These are phyloP conservation scores for Apamea crenata DNA, from an alignment of 2,888 invertebrate genomes.

Conservation along the genomic window DNA sequence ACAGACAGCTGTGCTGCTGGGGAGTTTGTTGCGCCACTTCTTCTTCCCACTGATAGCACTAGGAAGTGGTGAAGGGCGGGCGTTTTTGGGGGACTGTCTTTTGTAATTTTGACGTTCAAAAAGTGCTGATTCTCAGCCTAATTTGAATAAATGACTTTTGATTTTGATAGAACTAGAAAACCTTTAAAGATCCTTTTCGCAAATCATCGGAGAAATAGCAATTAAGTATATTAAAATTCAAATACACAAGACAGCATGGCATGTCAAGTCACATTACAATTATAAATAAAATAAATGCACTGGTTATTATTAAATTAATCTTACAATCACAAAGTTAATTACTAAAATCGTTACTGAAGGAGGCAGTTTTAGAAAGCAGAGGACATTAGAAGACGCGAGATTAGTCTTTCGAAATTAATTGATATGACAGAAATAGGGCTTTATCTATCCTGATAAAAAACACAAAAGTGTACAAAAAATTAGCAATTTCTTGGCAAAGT, in stretches of 20 bases:
- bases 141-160: no score
- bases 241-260: conserved; percentile 29
- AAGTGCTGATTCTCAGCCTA: no score
- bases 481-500: neutral
- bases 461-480: neutral
- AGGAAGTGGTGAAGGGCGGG: no score
- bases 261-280: conserved; percentile 41
- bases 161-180: no score
- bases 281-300: conserved; percentile 77
- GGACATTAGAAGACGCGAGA: neutral
- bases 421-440: neutral
- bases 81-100: no score
- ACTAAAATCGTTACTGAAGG: conserved; percentile 55
- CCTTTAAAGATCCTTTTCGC: neutral
- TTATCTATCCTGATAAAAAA: neutral
- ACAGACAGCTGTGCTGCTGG: no score
- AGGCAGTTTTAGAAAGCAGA: conserved; percentile 8
- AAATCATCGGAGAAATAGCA: conserved; percentile 18
- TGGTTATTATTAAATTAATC: conserved; percentile 65
- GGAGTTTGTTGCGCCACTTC: no score
- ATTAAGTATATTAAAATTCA: conserved; percentile 58
- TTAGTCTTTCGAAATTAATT: neutral
- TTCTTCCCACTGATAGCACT: no score
- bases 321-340: conserved; percentile 53
- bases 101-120: no score